Evolutionary conservation across 2,797 vertebrate genomes (phyloP).

Genomic region (Ceryle rudis): DNA sequence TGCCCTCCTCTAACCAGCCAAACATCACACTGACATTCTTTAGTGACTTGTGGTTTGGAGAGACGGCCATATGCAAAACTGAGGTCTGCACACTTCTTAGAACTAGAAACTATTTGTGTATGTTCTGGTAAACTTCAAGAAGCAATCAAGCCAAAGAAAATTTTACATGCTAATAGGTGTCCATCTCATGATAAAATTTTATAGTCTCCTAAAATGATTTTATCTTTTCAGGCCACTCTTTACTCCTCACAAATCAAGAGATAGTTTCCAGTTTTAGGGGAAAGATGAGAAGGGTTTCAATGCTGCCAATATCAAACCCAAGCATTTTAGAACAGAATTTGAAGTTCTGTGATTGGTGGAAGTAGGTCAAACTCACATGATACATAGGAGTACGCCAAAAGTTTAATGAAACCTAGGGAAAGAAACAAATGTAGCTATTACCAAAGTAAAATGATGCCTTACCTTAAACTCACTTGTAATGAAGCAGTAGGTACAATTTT

Average conservation of each 20-base stretch:
- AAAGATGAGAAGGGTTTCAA: constrained; percentile 36
- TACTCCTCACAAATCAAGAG: constrained; percentile 20
- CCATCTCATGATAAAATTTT: background rate
- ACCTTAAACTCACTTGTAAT: background rate
- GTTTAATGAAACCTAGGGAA: background rate
- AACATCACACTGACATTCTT: constrained; percentile 59
- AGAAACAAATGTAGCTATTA: background rate
- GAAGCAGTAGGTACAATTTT: background rate
- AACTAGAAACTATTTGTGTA: constrained; percentile 54
- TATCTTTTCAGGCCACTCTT: constrained; percentile 2
- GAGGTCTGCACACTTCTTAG: constrained; percentile 51
- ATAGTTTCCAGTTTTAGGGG: constrained; percentile 30
- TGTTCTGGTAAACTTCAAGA: constrained; percentile 59
- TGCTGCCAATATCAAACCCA: constrained; percentile 6
- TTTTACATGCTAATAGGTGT: background rate
- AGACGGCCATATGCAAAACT: constrained; percentile 18
- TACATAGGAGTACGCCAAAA: background rate
- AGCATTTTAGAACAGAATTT: background rate
- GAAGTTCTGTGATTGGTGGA: constrained; percentile 28
- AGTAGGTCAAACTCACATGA: constrained; percentile 30
- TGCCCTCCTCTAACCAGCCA: constrained; percentile 46
- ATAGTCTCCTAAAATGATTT: constrained; percentile 13
- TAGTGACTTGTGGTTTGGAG: constrained; percentile 57
- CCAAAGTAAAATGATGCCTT: background rate
- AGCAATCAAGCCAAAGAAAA: constrained; percentile 57